Conservation (phyloP, 2,113 vertebrate genomes). For the Phylloscopus trochiloides region DNA sequence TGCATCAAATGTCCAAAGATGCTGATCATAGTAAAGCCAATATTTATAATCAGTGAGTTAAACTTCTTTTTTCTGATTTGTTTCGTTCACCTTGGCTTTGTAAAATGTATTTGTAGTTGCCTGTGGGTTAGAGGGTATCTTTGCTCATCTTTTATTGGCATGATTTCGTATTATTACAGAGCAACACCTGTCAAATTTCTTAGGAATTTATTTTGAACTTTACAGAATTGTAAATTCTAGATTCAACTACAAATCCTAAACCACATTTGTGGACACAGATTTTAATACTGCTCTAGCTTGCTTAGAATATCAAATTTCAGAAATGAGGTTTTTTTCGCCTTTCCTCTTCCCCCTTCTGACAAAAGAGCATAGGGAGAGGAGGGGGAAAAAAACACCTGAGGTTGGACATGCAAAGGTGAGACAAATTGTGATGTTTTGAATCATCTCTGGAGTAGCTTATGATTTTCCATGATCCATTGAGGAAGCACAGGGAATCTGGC, state of each 20-base stretch:
- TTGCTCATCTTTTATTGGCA: not conserved
- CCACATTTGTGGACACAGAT: fast-evolving
- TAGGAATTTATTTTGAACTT: not conserved
- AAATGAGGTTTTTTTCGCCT: fast-evolving
- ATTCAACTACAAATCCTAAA: not conserved
- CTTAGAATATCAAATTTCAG: not conserved
- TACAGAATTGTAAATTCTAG: not conserved
- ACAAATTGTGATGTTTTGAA: not conserved
- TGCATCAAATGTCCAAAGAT: not conserved
- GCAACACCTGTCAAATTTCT: not conserved
- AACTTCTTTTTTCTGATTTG: not conserved
- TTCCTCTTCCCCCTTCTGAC: not conserved
- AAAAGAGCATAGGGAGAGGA: not conserved
- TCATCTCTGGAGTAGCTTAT: not conserved
- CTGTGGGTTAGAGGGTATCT: not conserved
- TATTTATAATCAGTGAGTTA: not conserved
- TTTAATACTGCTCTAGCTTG: not conserved
- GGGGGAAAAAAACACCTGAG: not conserved
- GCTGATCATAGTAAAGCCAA: not conserved
- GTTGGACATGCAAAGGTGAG: not conserved
- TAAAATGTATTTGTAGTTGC: not conserved
- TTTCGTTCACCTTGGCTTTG: not conserved
- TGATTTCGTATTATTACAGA: not conserved
- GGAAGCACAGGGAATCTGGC: not conserved
- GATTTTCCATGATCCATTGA: not conserved